Percentiles rank a stretch among this genome's conserved stretches.
Evolutionary conservation across 2,888 invertebrate species (phyloP).

Genomic region (Craniophora ligustri): DNA sequence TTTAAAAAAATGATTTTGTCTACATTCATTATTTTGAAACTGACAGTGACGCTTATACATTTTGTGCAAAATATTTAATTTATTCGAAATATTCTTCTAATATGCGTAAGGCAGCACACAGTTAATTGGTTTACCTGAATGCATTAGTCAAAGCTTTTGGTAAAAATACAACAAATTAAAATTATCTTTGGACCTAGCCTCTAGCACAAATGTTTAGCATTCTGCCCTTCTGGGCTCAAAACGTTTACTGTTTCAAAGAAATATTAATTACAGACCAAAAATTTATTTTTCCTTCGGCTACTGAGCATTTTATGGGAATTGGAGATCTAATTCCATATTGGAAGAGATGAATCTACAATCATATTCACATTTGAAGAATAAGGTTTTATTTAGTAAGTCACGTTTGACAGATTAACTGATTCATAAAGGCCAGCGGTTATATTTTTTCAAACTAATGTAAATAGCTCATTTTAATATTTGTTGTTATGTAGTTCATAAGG

Average conservation of each 20-base stretch:
- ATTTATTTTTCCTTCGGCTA: slow-evolving; percentile 47
- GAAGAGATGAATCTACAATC: slow-evolving; percentile 28
- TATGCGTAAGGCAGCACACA: too few species aligned
- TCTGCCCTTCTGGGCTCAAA: slow-evolving; percentile 48
- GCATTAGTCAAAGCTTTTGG: background rate
- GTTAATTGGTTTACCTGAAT: too few species aligned
- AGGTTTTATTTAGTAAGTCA: slow-evolving; percentile 32
- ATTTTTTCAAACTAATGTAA: too few species aligned
- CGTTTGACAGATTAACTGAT: slow-evolving; percentile 14
- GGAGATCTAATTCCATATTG: slow-evolving; percentile 22
- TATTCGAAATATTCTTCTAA: too few species aligned
- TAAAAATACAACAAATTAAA: slow-evolving; percentile 4
- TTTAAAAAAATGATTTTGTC: too few species aligned
- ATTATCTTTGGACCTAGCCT: slow-evolving; percentile 44
- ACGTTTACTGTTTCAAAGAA: slow-evolving; percentile 53
- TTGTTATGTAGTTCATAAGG: too few species aligned
- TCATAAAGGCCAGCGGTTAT: too few species aligned
- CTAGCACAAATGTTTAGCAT: slow-evolving; percentile 51
- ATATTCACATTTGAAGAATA: slow-evolving; percentile 36
- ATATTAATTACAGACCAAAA: slow-evolving; percentile 44
- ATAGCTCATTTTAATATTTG: too few species aligned
- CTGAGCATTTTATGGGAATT: slow-evolving; percentile 28
- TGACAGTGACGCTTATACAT: too few species aligned
- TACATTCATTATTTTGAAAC: too few species aligned
- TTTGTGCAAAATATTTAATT: too few species aligned